Conservation (phyloP, 1,140 invertebrate genomes). For the Bombus impatiens region DNA sequence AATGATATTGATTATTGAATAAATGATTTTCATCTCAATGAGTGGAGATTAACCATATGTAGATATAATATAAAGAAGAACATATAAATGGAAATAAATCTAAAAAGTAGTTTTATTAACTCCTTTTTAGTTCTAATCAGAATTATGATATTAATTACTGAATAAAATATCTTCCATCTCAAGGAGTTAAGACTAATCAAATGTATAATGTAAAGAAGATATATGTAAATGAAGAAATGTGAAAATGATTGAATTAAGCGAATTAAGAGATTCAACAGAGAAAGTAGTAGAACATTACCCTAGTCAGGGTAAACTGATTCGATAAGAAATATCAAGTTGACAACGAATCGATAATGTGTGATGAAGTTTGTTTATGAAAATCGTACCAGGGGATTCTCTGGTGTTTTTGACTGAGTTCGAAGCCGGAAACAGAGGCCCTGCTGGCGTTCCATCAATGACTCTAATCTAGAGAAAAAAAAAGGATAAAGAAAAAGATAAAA, state of each 20-base stretch:
- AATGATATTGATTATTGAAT: background rate
- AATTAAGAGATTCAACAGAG: background rate
- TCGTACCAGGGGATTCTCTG: background rate
- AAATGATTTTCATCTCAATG: background rate
- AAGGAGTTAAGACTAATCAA: background rate
- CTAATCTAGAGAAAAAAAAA: background rate
- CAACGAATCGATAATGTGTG: slow-evolving; percentile 47
- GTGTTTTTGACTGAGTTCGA: slow-evolving; percentile 15
- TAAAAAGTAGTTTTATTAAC: no score
- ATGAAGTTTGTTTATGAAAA: slow-evolving; percentile 49
- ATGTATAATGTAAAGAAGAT: background rate
- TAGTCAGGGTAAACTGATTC: background rate
- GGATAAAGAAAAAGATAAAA: background rate
- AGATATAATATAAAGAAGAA: background rate
- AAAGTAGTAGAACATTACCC: background rate
- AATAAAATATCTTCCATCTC: background rate
- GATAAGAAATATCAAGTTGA: slow-evolving; percentile 23
- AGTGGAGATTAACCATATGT: background rate
- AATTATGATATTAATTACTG: background rate
- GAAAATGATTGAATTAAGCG: background rate
- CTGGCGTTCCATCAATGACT: background rate
- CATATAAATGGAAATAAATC: background rate
- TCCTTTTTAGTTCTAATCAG: no score
- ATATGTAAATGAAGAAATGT: background rate
- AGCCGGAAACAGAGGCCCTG: slow-evolving; percentile 36